Evolutionary conservation across 2,797 vertebrate genomes (phyloP).

Genomic region (Allobates femoralis): DNA sequence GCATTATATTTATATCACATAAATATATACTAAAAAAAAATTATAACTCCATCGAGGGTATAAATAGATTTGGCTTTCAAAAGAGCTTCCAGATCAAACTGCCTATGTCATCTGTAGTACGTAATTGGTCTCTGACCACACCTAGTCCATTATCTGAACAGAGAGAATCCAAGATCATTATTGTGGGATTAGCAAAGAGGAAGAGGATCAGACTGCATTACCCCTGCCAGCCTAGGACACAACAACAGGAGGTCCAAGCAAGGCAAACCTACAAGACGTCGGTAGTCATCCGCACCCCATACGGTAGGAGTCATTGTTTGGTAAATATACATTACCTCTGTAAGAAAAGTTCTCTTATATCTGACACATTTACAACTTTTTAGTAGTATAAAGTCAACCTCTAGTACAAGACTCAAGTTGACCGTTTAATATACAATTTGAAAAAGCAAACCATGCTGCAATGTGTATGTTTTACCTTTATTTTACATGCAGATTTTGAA

Average conservation of each 20-base stretch:
- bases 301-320: conserved; percentile 43
- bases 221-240: conserved; percentile 8
- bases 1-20: background rate
- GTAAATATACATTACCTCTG: background rate
- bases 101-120: conserved; percentile 75
- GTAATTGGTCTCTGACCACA: conserved; percentile 83
- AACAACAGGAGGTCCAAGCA: conserved; percentile 35
- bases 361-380: background rate
- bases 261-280: conserved; percentile 44
- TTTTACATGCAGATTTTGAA: background rate
- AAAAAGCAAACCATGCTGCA: background rate
- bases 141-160: conserved; percentile 78
- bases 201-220: conserved; percentile 62
- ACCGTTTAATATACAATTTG: background rate
- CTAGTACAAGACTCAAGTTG: background rate
- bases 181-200: conserved; percentile 55
- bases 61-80: conserved; percentile 20
- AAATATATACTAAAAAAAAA: too few relatives aligned
- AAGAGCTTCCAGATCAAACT: conserved; percentile 52
- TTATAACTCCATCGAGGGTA: background rate
- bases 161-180: conserved; percentile 70
- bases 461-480: background rate
- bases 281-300: background rate
- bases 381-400: background rate
- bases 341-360: background rate